Conservation (phyloP, 2,113 vertebrate genomes). For the Butorides virescens region DNA sequence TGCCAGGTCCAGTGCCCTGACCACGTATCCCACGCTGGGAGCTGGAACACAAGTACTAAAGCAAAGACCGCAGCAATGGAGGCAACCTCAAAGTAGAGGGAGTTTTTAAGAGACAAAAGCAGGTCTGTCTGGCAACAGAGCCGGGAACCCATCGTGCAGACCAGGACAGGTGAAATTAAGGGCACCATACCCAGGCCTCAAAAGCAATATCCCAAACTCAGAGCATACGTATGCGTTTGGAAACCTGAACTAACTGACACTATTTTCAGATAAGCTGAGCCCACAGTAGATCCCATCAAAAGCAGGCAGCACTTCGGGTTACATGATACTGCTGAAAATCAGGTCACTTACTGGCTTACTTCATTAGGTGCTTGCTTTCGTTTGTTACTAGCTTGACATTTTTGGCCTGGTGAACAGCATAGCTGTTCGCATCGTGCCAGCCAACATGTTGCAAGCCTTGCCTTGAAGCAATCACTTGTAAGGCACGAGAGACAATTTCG, state of each 20-base stretch:
- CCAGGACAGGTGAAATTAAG: background rate
- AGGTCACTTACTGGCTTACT: background rate
- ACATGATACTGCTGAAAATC: background rate
- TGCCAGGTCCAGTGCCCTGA: background rate
- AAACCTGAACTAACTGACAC: background rate
- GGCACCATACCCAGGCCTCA: background rate
- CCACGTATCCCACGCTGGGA: background rate
- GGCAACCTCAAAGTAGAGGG: background rate
- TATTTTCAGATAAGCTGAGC: background rate
- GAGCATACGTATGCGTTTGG: background rate
- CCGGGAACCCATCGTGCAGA: background rate
- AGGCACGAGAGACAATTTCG: slow-evolving; percentile 21
- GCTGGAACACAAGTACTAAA: background rate
- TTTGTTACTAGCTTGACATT: background rate
- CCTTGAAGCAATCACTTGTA: slow-evolving; percentile 24
- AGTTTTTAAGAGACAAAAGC: background rate
- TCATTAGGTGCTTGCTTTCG: background rate
- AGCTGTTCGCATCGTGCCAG: background rate
- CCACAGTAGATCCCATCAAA: background rate
- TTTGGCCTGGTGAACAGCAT: background rate
- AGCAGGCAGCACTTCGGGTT: background rate
- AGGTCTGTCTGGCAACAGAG: background rate
- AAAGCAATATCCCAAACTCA: background rate
- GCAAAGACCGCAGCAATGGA: background rate
- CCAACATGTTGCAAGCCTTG: background rate